Evolutionary conservation across 2,797 vertebrate species (phyloP), one percentile per base, ranked within the genome.

Genomic region (Argyrosomus regius): DNA sequence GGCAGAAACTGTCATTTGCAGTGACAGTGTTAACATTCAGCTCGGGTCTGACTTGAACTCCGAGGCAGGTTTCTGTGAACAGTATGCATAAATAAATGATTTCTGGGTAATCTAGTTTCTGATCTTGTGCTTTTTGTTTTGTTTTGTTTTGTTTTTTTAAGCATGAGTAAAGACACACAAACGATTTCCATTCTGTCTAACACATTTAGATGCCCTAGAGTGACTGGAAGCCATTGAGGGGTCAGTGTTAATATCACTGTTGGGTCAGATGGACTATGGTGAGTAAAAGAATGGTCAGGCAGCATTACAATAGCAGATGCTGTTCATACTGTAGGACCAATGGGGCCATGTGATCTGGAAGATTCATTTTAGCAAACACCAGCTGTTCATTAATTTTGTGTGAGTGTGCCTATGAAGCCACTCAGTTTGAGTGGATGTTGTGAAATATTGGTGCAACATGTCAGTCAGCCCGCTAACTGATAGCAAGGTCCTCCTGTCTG

Each of bases 321-420:
- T 86, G 73, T 66, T 49, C 28, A 60, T 20, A 22, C 22, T 22
- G 22, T 22, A 31, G n/a, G 11, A 69, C 45, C 54, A 72, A 56
- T 58, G 43, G 49, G 75, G 64, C 74, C 10, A 10, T 31, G 54
- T 65, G 78, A 88, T 75, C 69, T 74, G 39, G 75, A 82, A 85
- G 75, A 87, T 62, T 83, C 54, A 22, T 71, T 74, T 78, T 41
- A 72, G 75, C 63, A 78, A 89, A 86, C 63, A 79, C 64, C 85
- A 83, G 83, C 83, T 89, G 88, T 82, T 90, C 69, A 79, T 87
- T 87, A 49, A 79, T 82, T 83, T 78, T 67, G 20, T 50, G 66
- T 24, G 24, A 81, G 53, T 77, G 77, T 3, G 4, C 56, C 75
- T 66, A 67, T 49, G 49, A 63, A 85, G 62, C 39, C 72, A 58